Evolutionary conservation across 2,113 vertebrate species (phyloP).

Genomic region (Rousettus leschenaultii): DNA sequence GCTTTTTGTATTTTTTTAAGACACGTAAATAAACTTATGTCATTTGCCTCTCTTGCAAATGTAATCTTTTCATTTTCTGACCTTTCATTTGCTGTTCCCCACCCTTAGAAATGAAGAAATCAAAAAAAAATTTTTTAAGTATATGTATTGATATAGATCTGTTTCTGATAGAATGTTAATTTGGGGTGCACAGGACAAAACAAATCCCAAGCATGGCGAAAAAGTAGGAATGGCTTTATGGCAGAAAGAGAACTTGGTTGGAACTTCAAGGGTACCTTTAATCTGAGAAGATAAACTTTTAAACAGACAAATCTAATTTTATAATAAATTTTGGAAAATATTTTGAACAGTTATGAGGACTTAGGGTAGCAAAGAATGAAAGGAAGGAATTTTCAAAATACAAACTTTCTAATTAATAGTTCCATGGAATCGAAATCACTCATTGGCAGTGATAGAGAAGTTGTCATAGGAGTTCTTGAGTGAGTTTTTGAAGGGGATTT

Average conservation of each 20-base stretch:
- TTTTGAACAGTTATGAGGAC: neutral
- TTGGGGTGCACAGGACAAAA: neutral
- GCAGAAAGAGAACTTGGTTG: neutral
- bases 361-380: neutral
- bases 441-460: neutral
- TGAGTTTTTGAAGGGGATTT: constrained; percentile 4
- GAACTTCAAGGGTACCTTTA: neutral
- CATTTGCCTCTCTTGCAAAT: constrained; percentile 6
- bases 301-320: neutral
- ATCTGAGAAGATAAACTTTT: neutral
- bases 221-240: neutral
- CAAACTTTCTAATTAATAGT: neutral
- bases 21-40: neutral
- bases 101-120: neutral
- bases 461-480: neutral
- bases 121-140: neutral
- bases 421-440: neutral
- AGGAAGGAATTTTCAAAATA: neutral
- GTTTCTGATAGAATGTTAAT: neutral
- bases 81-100: neutral
- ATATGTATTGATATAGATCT: neutral
- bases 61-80: neutral
- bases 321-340: neutral
- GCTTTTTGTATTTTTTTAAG: neutral
- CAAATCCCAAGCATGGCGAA: neutral